phyloP scores from a whole-genome alignment of 2,888 invertebrate species.

The Caenorhabditis sp. region DNA sequence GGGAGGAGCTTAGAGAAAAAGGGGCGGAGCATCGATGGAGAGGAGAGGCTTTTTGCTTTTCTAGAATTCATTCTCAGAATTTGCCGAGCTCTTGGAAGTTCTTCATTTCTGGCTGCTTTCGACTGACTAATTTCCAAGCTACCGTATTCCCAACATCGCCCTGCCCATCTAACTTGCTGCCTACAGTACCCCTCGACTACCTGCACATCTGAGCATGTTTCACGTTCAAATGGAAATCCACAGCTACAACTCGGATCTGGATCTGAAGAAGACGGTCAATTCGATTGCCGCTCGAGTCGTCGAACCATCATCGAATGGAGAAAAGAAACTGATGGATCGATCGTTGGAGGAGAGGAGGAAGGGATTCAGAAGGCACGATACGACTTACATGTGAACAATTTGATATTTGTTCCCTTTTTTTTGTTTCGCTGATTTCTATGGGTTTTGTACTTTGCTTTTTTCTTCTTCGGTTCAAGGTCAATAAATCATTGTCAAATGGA shows the following conservation, averaged over 20 bases:
- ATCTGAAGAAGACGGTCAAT: neutral
- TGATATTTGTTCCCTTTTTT: too few species aligned
- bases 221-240: conserved; percentile 39
- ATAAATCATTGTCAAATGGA: neutral
- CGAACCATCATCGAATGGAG: conserved; percentile 11
- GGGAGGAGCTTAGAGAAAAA: too few species aligned
- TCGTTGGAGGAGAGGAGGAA: conserved; percentile 20
- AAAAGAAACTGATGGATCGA: conserved; percentile 17
- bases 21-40: too few species aligned
- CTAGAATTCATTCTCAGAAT: too few species aligned
- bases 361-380: conserved; percentile 4
- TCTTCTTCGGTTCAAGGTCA: neutral
- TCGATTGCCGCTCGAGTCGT: neutral
- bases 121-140: too few species aligned
- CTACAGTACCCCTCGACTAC: too few species aligned
- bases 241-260: conserved; percentile 33
- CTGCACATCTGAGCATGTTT: conserved; percentile 14
- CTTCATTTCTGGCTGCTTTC: too few species aligned
- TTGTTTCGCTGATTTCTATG: neutral
- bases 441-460: neutral
- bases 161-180: too few species aligned
- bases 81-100: too few species aligned
- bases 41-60: too few species aligned
- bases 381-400: conserved; percentile 13
- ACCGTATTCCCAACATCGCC: too few species aligned